Evolutionary conservation across 2,797 vertebrate genomes (phyloP).

Genomic region (Centroberyx gerrardi): DNA sequence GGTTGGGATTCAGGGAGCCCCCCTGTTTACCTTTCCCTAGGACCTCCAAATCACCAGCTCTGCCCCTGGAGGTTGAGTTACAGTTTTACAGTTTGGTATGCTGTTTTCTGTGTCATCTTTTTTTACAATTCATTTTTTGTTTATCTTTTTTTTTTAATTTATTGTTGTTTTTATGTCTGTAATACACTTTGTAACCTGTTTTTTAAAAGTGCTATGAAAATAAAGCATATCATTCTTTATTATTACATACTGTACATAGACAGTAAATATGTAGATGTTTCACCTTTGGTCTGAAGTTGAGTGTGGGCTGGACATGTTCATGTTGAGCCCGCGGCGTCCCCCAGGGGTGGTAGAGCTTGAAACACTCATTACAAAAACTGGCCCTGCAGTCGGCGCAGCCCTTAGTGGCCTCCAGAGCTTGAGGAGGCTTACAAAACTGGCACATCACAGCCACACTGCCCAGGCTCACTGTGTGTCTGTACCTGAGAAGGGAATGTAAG

Average conservation of each 20-base stretch:
- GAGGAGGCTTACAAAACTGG: constrained; percentile 95
- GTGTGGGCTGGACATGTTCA: constrained; percentile 94
- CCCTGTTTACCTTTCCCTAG: too few species aligned
- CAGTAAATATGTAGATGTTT: background rate
- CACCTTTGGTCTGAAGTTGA: constrained; percentile 97
- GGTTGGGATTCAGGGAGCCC: too few species aligned
- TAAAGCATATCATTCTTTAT: too few species aligned
- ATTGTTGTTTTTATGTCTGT: too few species aligned
- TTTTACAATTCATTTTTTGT: too few species aligned
- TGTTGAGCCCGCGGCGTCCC: constrained; percentile 97
- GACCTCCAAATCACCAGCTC: too few species aligned
- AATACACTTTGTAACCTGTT: too few species aligned
- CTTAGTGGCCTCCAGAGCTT: constrained; percentile 94
- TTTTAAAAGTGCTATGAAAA: too few species aligned
- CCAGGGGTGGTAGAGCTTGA: constrained; percentile 98
- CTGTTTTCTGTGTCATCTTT: too few species aligned
- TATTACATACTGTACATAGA: background rate
- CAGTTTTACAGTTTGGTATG: too few species aligned
- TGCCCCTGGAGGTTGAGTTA: too few species aligned
- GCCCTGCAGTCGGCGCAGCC: constrained; percentile 95
- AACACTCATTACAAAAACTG: constrained; percentile 98
- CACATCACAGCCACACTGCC: constrained; percentile 94
- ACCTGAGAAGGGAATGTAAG: constrained; percentile 63
- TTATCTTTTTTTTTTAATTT: too few species aligned
- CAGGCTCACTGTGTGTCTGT: constrained; percentile 93